These are phyloP conservation scores for Cepphus grylle DNA, from an alignment of 2,113 vertebrate species.

Conservation along the genomic window DNA sequence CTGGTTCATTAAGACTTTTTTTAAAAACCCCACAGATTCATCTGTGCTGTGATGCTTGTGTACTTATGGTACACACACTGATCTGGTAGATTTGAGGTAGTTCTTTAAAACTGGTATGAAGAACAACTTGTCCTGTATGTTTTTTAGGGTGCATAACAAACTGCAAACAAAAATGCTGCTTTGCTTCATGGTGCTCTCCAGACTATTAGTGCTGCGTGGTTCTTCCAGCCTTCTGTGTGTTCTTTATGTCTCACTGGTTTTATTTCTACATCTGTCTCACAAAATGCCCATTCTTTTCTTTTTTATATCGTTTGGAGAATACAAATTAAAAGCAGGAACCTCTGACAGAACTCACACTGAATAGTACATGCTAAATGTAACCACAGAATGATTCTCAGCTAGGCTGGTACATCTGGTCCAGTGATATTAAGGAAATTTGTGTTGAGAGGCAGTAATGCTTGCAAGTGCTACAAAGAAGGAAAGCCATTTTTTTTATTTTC, in stretches of 20 bases:
- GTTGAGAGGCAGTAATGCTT: not conserved
- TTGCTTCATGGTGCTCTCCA: not conserved
- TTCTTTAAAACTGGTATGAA: not conserved
- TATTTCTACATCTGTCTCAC: not conserved
- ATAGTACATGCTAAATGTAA: not conserved
- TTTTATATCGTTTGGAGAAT: not conserved
- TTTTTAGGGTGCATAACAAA: not conserved
- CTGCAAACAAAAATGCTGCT: not conserved
- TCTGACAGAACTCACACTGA: not conserved
- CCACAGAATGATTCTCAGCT: not conserved
- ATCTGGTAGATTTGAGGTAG: not conserved
- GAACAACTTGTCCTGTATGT: not conserved
- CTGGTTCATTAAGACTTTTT: not conserved
- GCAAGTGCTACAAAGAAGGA: not conserved
- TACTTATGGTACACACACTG: accelerated
- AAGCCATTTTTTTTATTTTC: not conserved
- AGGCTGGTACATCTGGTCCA: not conserved
- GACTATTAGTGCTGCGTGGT: not conserved
- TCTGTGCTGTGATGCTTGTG: not conserved
- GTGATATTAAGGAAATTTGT: not conserved
- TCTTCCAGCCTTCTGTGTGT: not conserved
- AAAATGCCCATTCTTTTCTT: not conserved
- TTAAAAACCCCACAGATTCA: not conserved
- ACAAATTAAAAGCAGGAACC: not conserved
- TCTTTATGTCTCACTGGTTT: not conserved